Evolutionary conservation across 2,797 vertebrate species (phyloP).

Genomic region (Sebastes paucispinis): DNA sequence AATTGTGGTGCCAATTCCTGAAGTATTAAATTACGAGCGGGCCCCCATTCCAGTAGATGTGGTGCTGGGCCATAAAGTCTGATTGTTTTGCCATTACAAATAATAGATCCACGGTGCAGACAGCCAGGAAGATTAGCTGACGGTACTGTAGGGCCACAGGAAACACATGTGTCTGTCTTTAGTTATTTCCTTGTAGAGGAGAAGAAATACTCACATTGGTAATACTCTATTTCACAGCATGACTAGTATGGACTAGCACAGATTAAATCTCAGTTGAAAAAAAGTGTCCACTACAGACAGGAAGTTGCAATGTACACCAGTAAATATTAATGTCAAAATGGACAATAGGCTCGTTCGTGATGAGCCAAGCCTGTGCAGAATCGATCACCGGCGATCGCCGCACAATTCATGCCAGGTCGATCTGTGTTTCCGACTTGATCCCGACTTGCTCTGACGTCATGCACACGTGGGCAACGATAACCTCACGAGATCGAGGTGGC

Average conservation of each 20-base stretch:
- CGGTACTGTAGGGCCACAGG: conserved; percentile 60
- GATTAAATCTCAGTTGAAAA: background rate
- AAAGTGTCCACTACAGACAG: background rate
- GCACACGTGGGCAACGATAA: too few species aligned
- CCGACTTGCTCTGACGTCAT: too few species aligned
- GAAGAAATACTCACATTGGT: conserved; percentile 16
- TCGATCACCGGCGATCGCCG: too few species aligned
- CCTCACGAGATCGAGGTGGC: too few species aligned
- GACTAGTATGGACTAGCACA: background rate
- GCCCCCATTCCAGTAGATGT: conserved; percentile 77
- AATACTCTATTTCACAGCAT: conserved; percentile 8
- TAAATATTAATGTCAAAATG: too few species aligned
- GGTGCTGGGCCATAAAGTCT: conserved; percentile 83
- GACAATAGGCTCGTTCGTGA: too few species aligned
- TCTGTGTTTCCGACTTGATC: too few species aligned
- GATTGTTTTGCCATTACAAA: conserved; percentile 87
- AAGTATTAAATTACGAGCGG: conserved; percentile 82
- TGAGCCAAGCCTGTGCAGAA: too few species aligned
- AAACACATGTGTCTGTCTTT: conserved; percentile 72
- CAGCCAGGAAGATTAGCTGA: conserved; percentile 77
- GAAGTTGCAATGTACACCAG: too few species aligned
- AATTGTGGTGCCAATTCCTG: conserved; percentile 78
- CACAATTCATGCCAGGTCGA: too few species aligned
- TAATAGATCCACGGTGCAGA: conserved; percentile 80
- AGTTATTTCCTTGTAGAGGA: conserved; percentile 57